These are phyloP conservation scores for Ceratina australensis DNA, from an alignment of 1,140 invertebrate species.

Conservation along the genomic window DNA sequence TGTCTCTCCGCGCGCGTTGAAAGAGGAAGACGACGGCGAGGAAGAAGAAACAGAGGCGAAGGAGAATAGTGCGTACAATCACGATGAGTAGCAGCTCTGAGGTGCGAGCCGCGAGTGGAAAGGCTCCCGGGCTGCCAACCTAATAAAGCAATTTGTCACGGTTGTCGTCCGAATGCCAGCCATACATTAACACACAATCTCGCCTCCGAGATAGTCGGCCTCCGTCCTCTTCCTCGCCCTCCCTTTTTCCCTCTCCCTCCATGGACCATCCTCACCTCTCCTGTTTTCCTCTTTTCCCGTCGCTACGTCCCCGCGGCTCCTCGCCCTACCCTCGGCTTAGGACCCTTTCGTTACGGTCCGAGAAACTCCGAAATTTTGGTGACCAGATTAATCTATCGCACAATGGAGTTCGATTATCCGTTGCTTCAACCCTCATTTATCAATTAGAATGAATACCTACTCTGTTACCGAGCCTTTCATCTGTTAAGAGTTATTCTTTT, in stretches of 20 bases:
- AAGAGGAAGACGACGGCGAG: constrained; percentile 54
- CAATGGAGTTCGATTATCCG: not conserved
- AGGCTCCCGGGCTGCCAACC: constrained; percentile 77
- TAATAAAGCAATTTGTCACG: constrained; percentile 80
- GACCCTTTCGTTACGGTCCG: constrained; percentile 16
- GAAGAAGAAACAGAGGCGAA: constrained; percentile 58
- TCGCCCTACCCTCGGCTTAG: constrained; percentile 18
- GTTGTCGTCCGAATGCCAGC: constrained; percentile 78
- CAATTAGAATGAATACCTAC: not conserved
- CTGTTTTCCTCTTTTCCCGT: constrained; percentile 43
- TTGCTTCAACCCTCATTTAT: constrained; percentile 7
- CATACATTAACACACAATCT: constrained; percentile 78
- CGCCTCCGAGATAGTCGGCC: constrained; percentile 63
- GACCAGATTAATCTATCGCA: constrained; percentile 10
- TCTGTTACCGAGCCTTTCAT: not conserved
- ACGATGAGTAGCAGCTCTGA: constrained; percentile 68
- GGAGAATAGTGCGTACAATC: constrained; percentile 69
- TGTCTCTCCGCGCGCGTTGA: constrained; percentile 56
- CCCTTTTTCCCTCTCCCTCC: not conserved
- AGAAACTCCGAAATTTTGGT: constrained; percentile 12
- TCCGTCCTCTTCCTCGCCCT: constrained; percentile 43
- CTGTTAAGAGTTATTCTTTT: not conserved
- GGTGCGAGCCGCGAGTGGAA: constrained; percentile 68
- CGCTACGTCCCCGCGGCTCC: constrained; percentile 20
- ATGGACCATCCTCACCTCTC: constrained; percentile 40